Evolutionary conservation across 2,888 invertebrate species (phyloP).

Genomic region (Sminthurinus aureus): DNA sequence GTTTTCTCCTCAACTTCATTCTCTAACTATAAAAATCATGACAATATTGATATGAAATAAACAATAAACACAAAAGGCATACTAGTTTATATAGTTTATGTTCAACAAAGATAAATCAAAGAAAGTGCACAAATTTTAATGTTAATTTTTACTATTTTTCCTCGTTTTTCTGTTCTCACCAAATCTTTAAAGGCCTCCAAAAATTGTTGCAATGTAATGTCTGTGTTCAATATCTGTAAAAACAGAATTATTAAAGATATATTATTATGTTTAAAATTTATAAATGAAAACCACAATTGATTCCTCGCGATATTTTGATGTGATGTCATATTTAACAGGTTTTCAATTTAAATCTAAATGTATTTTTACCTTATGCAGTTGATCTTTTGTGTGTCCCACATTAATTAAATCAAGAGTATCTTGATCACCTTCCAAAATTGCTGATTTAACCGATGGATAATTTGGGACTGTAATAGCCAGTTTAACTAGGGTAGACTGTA

Average conservation of each 20-base stretch:
- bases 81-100: no score
- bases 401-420: conserved; percentile 21
- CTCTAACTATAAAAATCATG: not conserved
- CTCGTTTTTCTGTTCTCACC: not conserved
- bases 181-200: not conserved
- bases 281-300: not conserved
- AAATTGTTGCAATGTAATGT: not conserved
- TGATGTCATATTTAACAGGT: not conserved
- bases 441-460: conserved; percentile 42
- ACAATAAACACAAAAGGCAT: not conserved
- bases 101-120: no score
- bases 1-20: not conserved
- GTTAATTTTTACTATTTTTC: no score
- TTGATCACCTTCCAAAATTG: conserved; percentile 37
- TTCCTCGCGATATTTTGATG: not conserved
- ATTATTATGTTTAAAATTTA: not conserved
- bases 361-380: not conserved
- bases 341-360: not conserved
- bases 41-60: not conserved
- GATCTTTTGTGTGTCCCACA: not conserved
- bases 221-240: not conserved
- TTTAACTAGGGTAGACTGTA: conserved; percentile 34
- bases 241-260: not conserved
- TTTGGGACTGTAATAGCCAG: conserved; percentile 45
- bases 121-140: no score